Base-by-base conservation (phyloP, 2,888 invertebrate species). In the Noctua comes region DNA sequence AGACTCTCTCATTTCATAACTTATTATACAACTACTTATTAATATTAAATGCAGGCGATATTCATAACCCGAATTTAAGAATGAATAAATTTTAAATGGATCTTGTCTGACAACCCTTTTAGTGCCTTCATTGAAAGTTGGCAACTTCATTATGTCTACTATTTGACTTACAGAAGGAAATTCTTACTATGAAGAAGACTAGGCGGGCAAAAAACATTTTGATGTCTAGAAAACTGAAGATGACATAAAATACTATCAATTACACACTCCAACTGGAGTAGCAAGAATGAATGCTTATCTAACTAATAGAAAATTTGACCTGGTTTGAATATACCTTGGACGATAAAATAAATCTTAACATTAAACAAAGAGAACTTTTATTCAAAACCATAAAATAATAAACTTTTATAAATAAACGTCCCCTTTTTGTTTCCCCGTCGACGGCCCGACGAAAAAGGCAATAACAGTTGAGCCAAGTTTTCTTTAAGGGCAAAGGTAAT, bases 401-500 rank as follows among this genome's bases (percentile, higher is more conserved):
- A 85, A 84, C 69, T 88, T 87, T 76, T 84, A 79, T 71, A 88
- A 79, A 87, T 77, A 83, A 85, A 76, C 72, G 59, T 57, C 75
- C 59, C 62, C 57, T 69, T 71, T 81, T 74, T 77, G 73, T 90
- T 91, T 90, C 84, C 83, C 86, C 82, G 86, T 87, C 89, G 89
- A 92, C 90, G 92, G 92, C 90, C 86, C 88, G 90, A 89, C 89
- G 89, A 91, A 93, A 94, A 93, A 92, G 89, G 92, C 92, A 93
- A 93, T 93, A 94, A 92, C 90, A 93, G 92, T 93, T 93, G 82
- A 86, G 79, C 80, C 80, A 94, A 95, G 94, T 95, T 95, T 94
- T 92, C 91, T 92, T 91, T 91, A 90, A 92, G 92, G 92, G 92
- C 90, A 89, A 92, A 95, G 95, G 94, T 95, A 93, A 95, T 93